These are phyloP conservation scores for Barbus barbus DNA, from an alignment of 2,113 vertebrate species.

Conservation along the genomic window DNA sequence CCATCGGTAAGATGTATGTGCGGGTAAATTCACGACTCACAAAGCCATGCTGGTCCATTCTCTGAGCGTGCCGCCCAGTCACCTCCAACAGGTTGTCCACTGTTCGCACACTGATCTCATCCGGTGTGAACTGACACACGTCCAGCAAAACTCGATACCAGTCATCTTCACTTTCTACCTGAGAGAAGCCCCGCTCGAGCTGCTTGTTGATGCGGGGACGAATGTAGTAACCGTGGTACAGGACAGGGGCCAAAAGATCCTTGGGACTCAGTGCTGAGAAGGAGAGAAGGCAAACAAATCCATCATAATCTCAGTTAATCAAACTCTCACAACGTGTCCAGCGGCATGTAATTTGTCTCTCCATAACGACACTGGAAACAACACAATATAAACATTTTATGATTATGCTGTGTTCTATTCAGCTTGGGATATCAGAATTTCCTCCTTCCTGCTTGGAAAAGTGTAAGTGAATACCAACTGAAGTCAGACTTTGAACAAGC, in stretches of 20 bases:
- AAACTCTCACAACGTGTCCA: neutral
- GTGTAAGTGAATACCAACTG: neutral
- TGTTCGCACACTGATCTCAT: slow-evolving; percentile 82
- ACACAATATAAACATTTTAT: no score
- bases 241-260: slow-evolving; percentile 80
- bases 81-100: slow-evolving; percentile 89
- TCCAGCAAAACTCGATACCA: slow-evolving; percentile 84
- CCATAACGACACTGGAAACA: no score
- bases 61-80: slow-evolving; percentile 80
- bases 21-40: slow-evolving; percentile 83
- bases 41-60: slow-evolving; percentile 82
- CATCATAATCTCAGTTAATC: neutral
- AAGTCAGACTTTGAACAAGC: neutral
- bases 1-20: slow-evolving; percentile 84
- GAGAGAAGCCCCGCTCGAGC: slow-evolving; percentile 79
- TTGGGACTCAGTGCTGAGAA: slow-evolving; percentile 76
- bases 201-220: slow-evolving; percentile 76
- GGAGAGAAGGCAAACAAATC: neutral
- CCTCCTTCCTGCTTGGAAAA: neutral
- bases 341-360: no score
- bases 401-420: no score
- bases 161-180: slow-evolving; percentile 79
- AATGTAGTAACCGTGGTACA: slow-evolving; percentile 88
- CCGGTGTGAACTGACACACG: slow-evolving; percentile 84
- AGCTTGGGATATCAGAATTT: no score